Evolutionary conservation across 2,888 invertebrate species (phyloP).

Genomic region (Brenthis hecate): DNA sequence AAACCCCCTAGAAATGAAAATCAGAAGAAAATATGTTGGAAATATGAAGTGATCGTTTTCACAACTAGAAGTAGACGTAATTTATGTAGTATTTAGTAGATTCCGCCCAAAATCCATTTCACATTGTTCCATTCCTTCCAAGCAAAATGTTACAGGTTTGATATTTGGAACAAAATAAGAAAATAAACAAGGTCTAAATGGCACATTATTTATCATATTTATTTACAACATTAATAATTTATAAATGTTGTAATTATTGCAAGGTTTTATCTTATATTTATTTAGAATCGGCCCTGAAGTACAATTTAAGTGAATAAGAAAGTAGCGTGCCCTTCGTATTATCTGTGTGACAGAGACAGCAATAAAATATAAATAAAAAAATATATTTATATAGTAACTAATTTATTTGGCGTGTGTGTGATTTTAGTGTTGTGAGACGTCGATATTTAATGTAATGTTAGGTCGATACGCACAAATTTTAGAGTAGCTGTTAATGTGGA

Average conservation of each 20-base stretch:
- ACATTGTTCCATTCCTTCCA: conserved; percentile 15
- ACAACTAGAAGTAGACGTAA: conserved; percentile 15
- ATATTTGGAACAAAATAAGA: conserved; percentile 11
- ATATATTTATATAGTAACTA: conserved; percentile 54
- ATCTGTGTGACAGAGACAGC: conserved; percentile 79
- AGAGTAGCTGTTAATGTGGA: conserved; percentile 65
- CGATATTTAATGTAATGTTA: conserved; percentile 60
- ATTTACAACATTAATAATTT: conserved; percentile 23
- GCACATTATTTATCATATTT: conserved; percentile 14
- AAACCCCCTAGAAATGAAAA: conserved; percentile 12
- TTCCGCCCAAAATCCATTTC: conserved; percentile 38
- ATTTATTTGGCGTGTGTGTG: conserved; percentile 55
- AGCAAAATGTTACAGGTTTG: conserved; percentile 8
- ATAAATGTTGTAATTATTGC: conserved; percentile 28
- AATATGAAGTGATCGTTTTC: conserved; percentile 4
- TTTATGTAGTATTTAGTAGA: conserved; percentile 46
- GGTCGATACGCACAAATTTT: conserved; percentile 80
- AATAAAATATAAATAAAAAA: conserved; percentile 66
- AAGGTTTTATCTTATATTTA: conserved; percentile 8
- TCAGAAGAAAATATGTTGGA: neutral
- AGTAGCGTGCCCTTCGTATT: conserved; percentile 71
- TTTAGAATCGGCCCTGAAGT: conserved; percentile 54
- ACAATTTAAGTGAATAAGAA: conserved; percentile 68
- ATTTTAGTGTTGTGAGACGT: conserved; percentile 51
- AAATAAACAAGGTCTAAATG: conserved; percentile 16